Percentiles rank a stretch among this genome's conserved stretches.
phyloP scores from a whole-genome alignment of 2,888 invertebrate species.

The Melangyna quadrimaculata region DNA sequence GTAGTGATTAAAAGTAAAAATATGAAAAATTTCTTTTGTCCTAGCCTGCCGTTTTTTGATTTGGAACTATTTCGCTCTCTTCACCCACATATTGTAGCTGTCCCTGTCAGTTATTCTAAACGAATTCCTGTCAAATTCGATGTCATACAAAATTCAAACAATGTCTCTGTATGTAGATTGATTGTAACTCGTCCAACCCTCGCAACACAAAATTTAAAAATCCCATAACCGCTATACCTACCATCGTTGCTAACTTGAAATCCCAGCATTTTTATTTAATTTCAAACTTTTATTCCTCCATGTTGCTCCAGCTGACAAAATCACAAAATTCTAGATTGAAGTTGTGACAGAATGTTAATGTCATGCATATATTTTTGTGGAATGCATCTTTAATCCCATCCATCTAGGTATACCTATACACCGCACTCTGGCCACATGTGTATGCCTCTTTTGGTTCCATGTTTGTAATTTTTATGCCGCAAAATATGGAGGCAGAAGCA shows the following conservation, averaged over 20 bases:
- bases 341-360: conserved; percentile 43
- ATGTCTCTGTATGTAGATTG: not conserved
- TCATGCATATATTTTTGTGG: conserved; percentile 36
- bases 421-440: not conserved
- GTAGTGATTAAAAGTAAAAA: no score
- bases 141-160: not conserved
- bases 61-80: not conserved
- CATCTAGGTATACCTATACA: not conserved
- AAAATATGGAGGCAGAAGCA: conserved; percentile 5
- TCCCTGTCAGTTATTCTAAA: not conserved
- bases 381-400: not conserved
- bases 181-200: not conserved
- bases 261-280: conserved; percentile 33
- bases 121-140: not conserved
- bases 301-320: conserved; percentile 53
- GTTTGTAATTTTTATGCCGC: conserved; percentile 33
- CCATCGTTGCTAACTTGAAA: not conserved
- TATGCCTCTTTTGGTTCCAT: not conserved
- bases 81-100: not conserved
- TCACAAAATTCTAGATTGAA: conserved; percentile 50
- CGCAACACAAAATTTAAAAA: not conserved
- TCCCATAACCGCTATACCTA: not conserved
- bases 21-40: no score
- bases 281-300: conserved; percentile 20
- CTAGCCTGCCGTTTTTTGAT: not conserved